Evolutionary conservation across 2,797 vertebrate genomes (phyloP), one percentile per base, ranked within the genome.

Genomic region (Aotus griseimembra): DNA sequence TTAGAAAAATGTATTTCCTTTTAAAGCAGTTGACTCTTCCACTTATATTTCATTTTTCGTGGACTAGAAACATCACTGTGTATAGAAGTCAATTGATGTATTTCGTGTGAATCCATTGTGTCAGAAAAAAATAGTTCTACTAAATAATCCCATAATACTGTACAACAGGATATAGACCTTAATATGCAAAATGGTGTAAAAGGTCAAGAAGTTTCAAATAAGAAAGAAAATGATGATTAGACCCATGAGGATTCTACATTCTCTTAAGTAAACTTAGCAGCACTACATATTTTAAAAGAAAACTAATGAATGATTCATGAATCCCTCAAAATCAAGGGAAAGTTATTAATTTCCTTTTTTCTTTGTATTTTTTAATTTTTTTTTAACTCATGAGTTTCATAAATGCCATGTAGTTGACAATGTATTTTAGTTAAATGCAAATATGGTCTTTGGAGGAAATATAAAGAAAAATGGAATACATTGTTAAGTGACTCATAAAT

Each of bases 31-130:
- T 72, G 52, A 75, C 15, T 58, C 36, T 85, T 88, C 44, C 48
- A 96, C 72, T 94, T 92, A 73, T n/a, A 77, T 89, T 86, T 86
- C 20, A 94, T 15, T 89, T 84, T 89, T 96, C 39, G 28, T 57
- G 46, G 26, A 79, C n/a, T 61, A 17, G 58, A 89, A 88, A 17
- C 10, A 24, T 46, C 17, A 67, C 19, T 73, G 26, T 41, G 14
- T 33, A 50, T 41, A 75, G 72, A 89, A 93, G 10, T 41, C 17
- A 88, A 2, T 26, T 84, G 33, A 64, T 73, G 11, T 36, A n/a
- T 61, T 93, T 46, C 57, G 1, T 55, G 20, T 52, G 22, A 96
- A 50, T 36, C 39, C 36, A 44, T 4, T 64, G 28, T 81, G 20
- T 67, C 61, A 93, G 48, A 89, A 90, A 94, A 76, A 77, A 86